phyloP scores from a whole-genome alignment of 2,113 vertebrate genomes.

The Rafetus swinhoei region DNA sequence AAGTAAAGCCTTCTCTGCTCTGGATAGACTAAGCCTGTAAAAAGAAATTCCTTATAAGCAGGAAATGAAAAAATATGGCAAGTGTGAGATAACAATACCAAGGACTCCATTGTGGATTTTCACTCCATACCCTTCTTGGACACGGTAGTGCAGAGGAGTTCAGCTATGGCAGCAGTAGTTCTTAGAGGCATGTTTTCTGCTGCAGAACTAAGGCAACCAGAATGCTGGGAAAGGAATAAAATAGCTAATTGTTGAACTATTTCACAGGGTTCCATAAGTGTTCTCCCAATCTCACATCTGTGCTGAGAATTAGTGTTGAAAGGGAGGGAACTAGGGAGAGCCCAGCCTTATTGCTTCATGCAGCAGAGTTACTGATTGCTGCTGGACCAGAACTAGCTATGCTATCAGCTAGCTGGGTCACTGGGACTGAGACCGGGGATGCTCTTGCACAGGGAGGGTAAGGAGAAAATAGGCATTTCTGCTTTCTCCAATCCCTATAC shows the following conservation, averaged over 20 bases:
- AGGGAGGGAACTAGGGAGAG: neutral
- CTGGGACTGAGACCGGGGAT: neutral
- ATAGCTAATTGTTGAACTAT: neutral
- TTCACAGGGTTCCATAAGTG: neutral
- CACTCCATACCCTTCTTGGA: neutral
- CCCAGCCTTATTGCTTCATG: neutral
- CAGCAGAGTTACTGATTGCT: neutral
- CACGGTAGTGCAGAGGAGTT: neutral
- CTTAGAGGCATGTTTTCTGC: neutral
- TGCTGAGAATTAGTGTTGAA: neutral
- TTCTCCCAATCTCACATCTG: neutral
- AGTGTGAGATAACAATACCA: neutral
- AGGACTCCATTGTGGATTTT: neutral
- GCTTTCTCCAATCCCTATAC: neutral
- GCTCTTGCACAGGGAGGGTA: neutral
- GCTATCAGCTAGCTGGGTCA: neutral
- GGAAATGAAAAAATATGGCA: neutral
- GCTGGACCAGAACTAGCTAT: neutral
- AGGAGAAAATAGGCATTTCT: neutral
- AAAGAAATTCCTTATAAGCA: neutral
- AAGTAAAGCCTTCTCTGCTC: neutral
- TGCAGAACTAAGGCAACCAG: neutral
- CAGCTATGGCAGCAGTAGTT: neutral
- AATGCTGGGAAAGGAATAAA: neutral
- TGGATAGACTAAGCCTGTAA: neutral